Evolutionary conservation across 2,797 vertebrate genomes (phyloP), one percentile per base, ranked within the genome.

Genomic region (Neopelma chrysocephalum): DNA sequence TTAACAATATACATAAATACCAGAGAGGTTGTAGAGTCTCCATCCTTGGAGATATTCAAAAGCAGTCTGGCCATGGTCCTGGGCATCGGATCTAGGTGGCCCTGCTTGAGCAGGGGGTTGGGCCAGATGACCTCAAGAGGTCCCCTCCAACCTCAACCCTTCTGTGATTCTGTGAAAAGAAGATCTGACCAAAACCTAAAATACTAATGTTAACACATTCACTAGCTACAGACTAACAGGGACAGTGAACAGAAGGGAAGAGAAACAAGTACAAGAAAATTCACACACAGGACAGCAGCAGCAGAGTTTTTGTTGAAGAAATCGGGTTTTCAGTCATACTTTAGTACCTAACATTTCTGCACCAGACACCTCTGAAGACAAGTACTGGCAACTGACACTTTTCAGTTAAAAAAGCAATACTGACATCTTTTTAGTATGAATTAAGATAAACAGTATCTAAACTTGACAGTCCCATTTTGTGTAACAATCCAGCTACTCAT

Each of bases 101-200:
- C 73, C 66, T 92, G 83, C 62, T 65, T 71, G 72, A 88, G 64
- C 65, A 87, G 22, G 16, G 12, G 19, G 47, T 36, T 94, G 62
- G 32, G 78, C 17, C 54, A 84, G 54, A 10, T 73, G 53, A 93
- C 70, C 81, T 80, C 77, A 94, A 92, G 54, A 82, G 92, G 53
- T 71, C 82, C 43, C 48, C 23, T 80, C 32, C 80, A 96, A 94
- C 53, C 77, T 87, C 71, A 87, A 75, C 43, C 70, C 19, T 90
- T 79, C 69, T 72, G 42, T 38, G 61, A 71, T 43, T 94, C 76
- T 87, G 86, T 56, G 38, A 82, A 92, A 94, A 92, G 60, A 87
- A 89, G 58, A 95, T 82, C 87, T 95, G 56, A 92, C 78, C 64
- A n/a, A 95, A 93, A 82, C 75, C 91, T 95, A 73, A 82, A 92